Evolutionary conservation across 2,888 invertebrate genomes (phyloP).

Genomic region (Therioaphis trifolii): DNA sequence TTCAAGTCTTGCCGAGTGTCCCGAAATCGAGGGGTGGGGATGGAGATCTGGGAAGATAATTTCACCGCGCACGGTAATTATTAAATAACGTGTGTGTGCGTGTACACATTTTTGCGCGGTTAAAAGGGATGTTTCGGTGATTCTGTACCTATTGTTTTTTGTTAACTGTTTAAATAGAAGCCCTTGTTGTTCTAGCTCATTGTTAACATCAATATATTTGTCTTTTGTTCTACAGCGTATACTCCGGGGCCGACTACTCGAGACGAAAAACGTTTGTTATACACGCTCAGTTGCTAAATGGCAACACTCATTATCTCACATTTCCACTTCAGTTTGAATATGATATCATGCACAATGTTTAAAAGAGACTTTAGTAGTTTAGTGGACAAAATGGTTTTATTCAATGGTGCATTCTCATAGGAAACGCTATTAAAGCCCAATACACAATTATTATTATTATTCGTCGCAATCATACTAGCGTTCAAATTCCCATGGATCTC

Average conservation of each 20-base stretch:
- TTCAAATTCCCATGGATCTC: no score
- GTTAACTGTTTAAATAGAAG: slow-evolving; percentile 9
- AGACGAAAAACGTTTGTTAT: slow-evolving; percentile 14
- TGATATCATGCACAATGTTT: neutral
- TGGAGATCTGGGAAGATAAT: neutral
- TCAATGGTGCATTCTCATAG: no score
- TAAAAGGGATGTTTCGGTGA: slow-evolving; percentile 44
- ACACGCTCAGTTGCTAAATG: slow-evolving; percentile 12
- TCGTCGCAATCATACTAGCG: no score
- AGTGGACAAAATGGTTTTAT: neutral
- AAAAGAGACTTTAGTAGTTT: slow-evolving; percentile 9
- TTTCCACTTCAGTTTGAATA: slow-evolving; percentile 40
- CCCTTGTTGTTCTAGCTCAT: neutral
- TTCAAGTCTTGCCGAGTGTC: neutral
- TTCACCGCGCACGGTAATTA: neutral
- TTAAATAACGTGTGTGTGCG: no score
- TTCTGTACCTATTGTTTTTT: slow-evolving; percentile 33
- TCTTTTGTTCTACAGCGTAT: neutral
- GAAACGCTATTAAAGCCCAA: no score
- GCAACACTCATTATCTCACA: slow-evolving; percentile 47
- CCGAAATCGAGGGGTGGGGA: no score
- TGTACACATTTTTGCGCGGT: neutral
- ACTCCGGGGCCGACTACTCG: neutral
- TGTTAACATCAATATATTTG: slow-evolving; percentile 29
- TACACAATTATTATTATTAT: no score